phyloP scores from a whole-genome alignment of 2,888 invertebrate species.

The Macrophya alboannulata region DNA sequence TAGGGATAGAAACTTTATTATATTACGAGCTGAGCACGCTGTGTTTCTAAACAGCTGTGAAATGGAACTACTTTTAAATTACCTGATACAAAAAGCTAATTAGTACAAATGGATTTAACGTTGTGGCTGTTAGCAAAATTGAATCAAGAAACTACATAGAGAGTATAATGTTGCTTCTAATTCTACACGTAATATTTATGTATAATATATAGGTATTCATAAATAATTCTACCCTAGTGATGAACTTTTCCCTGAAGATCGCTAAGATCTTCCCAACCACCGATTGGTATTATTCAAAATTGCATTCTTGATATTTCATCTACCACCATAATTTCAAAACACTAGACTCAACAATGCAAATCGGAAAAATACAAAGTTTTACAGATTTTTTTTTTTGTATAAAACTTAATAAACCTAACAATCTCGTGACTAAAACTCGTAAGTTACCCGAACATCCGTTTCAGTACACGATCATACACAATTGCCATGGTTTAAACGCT shows the following conservation, averaged over 20 bases:
- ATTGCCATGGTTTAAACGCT: slow-evolving; percentile 40
- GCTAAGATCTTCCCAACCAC: slow-evolving; percentile 52
- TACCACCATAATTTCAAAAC: slow-evolving; percentile 29
- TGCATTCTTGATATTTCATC: slow-evolving; percentile 48
- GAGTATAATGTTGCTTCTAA: neutral
- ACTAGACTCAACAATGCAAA: slow-evolving; percentile 51
- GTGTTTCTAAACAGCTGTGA: neutral
- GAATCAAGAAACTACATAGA: slow-evolving; percentile 17
- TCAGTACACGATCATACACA: slow-evolving; percentile 15
- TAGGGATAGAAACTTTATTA: neutral
- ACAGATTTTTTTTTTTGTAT: neutral
- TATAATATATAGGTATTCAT: slow-evolving; percentile 3
- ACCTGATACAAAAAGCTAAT: neutral
- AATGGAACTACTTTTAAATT: slow-evolving; percentile 5
- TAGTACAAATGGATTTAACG: neutral
- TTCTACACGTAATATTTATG: neutral
- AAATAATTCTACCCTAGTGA: slow-evolving; percentile 9
- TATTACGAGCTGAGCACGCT: neutral
- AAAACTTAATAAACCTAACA: slow-evolving; percentile 34
- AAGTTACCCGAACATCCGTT: slow-evolving; percentile 24
- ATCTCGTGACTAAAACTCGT: slow-evolving; percentile 43
- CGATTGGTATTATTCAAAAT: slow-evolving; percentile 54
- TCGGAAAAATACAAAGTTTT: slow-evolving; percentile 49
- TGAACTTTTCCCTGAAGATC: slow-evolving; percentile 52
- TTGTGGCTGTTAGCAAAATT: neutral